These are phyloP conservation scores for Corythornis vintsioides DNA, from an alignment of 2,113 vertebrate species.

Conservation along the genomic window DNA sequence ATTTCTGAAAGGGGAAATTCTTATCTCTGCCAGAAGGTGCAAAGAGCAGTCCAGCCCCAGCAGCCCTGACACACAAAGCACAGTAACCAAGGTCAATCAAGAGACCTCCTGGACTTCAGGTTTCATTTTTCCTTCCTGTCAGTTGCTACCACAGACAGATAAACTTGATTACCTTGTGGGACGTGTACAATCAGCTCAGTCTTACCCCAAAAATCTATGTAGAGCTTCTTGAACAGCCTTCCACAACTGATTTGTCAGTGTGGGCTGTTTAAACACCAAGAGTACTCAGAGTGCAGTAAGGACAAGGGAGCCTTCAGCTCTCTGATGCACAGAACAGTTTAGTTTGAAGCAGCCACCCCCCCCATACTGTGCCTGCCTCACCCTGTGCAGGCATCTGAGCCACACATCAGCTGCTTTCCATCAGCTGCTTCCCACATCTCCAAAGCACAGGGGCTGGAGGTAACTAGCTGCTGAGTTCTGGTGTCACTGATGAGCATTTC, in stretches of 20 bases:
- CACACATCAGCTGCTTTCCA: no score
- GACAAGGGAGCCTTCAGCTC: fast-evolving
- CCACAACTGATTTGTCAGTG: not conserved
- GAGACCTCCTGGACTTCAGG: not conserved
- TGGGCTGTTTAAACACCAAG: not conserved
- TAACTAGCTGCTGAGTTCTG: not conserved
- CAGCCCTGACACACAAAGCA: not conserved
- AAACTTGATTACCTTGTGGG: not conserved
- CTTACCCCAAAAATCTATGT: not conserved
- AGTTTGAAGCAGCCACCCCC: not conserved
- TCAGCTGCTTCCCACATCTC: not conserved
- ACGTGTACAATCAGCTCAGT: not conserved
- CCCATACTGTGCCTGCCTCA: not conserved
- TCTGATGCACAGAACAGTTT: not conserved
- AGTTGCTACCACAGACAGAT: not conserved
- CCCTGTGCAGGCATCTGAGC: fast-evolving
- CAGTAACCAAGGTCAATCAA: not conserved
- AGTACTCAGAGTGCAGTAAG: not conserved
- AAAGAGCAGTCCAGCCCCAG: not conserved
- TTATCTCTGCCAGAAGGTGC: not conserved
- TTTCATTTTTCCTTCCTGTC: not conserved
- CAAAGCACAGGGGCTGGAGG: not conserved
- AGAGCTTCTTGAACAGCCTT: not conserved
- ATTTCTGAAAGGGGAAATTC: not conserved
- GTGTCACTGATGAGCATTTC: not conserved